These are phyloP conservation scores for Xenopus tropicalis DNA, from an alignment of 2,113 vertebrate species.

Conservation along the genomic window UCB_Xtro_10.0 CM004447.2:56075501-56076000, in stretches of 20 bases:
- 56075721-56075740: not conserved
- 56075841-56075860: not conserved
- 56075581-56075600: too few species aligned
- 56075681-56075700: too few species aligned
- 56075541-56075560: too few species aligned
- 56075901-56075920: not conserved
- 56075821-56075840: not conserved
- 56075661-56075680: too few species aligned
- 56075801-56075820: not conserved
- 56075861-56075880: not conserved
- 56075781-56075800: not conserved
- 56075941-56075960: slow-evolving; percentile 7
- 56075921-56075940: not conserved
- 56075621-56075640: too few species aligned
- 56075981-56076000: slow-evolving; percentile 17
- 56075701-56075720: not conserved
- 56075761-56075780: not conserved
- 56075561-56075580: too few species aligned
- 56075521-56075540: too few species aligned
- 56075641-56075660: too few species aligned
- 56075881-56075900: not conserved
- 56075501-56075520: too few species aligned
- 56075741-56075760: not conserved
- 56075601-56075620: too few species aligned
- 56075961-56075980: slow-evolving; percentile 11